phyloP scores from a whole-genome alignment of 2,113 vertebrate species.

The Corydoras maculifer region DNA sequence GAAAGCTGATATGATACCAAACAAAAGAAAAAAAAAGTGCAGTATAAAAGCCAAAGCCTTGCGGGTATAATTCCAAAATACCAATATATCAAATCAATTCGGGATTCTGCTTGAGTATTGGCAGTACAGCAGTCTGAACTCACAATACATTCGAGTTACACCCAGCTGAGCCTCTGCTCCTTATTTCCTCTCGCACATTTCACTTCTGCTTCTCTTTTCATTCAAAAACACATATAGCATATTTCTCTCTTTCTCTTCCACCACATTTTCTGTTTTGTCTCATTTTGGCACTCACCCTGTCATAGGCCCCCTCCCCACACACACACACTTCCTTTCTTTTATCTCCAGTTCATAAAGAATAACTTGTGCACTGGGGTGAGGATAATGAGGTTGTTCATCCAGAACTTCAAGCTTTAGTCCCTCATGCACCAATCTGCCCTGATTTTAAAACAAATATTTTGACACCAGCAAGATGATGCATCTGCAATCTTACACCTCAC shows the following conservation, averaged over 20 bases:
- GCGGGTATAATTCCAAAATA: constrained; percentile 3
- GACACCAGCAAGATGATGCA: constrained; percentile 46
- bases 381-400: constrained; percentile 72
- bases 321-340: constrained; percentile 56
- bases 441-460: constrained; percentile 70
- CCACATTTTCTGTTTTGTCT: constrained; percentile 31
- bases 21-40: constrained; percentile 5
- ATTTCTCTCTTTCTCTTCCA: constrained; percentile 39
- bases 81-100: constrained; percentile 25
- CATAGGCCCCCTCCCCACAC: constrained; percentile 53
- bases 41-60: neutral
- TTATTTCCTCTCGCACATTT: constrained; percentile 31
- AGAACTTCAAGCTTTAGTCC: constrained; percentile 61
- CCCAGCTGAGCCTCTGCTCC: constrained; percentile 35
- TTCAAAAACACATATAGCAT: constrained; percentile 49
- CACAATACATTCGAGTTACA: constrained; percentile 30
- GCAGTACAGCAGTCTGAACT: constrained; percentile 20
- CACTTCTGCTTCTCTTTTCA: constrained; percentile 43
- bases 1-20: constrained; percentile 1
- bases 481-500: constrained; percentile 41
- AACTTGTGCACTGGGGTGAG: constrained; percentile 59
- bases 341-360: constrained; percentile 71
- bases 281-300: constrained; percentile 35
- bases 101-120: constrained; percentile 15
- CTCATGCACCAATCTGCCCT: constrained; percentile 49